Evolutionary conservation across 1,140 invertebrate genomes (phyloP).

Genomic region (Zaprionus ornatus): DNA sequence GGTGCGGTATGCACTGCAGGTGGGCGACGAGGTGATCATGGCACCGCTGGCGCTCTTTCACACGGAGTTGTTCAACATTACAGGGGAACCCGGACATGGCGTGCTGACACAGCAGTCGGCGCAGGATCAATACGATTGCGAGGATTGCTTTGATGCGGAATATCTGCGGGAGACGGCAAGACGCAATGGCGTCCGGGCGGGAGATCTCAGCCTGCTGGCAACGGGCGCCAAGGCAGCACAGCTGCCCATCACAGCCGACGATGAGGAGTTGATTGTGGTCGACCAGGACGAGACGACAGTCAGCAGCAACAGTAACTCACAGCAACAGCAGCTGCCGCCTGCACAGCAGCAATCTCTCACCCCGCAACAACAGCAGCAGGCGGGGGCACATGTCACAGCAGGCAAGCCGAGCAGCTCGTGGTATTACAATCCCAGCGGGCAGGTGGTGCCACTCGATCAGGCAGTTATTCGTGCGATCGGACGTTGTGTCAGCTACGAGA

Average conservation of each 20-base stretch:
- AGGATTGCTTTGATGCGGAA: constrained; percentile 97
- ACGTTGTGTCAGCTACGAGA: constrained; percentile 92
- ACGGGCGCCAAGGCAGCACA: constrained; percentile 73
- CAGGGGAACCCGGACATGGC: constrained; percentile 85
- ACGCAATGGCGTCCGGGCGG: constrained; percentile 86
- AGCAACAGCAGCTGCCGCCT: constrained; percentile 6
- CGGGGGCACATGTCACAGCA: constrained; percentile 29
- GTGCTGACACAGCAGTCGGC: constrained; percentile 90
- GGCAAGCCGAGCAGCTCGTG: constrained; percentile 86
- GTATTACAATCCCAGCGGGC: constrained; percentile 89
- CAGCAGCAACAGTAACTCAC: constrained; percentile 44
- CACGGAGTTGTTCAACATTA: constrained; percentile 94
- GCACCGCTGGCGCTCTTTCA: constrained; percentile 95
- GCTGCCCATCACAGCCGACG: constrained; percentile 83
- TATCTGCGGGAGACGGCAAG: constrained; percentile 93
- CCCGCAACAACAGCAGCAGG: constrained; percentile 35
- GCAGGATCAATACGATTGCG: constrained; percentile 91
- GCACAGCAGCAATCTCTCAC: constrained; percentile 9
- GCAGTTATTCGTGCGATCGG: constrained; percentile 96
- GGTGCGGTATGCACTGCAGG: constrained; percentile 91
- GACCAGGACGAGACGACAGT: constrained; percentile 87
- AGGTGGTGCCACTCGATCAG: constrained; percentile 94
- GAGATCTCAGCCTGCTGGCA: constrained; percentile 81
- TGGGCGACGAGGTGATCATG: constrained; percentile 97
- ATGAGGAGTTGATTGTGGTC: constrained; percentile 93